Evolutionary conservation across 2,113 vertebrate species (phyloP).

Genomic region (Lagopus muta): DNA sequence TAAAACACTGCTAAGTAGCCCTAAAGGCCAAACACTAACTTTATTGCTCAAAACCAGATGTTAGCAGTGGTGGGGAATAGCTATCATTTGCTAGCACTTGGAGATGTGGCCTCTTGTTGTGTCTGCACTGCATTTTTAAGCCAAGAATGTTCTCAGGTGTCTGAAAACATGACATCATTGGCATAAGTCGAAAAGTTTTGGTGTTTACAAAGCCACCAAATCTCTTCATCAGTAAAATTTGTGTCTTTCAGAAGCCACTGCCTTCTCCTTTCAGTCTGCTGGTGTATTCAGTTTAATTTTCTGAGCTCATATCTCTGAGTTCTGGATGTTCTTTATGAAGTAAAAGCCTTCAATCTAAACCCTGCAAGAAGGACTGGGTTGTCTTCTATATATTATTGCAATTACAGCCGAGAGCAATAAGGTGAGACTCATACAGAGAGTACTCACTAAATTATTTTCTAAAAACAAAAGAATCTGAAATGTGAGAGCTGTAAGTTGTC

Average conservation of each 20-base stretch:
- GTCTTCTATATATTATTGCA: slow-evolving; percentile 22
- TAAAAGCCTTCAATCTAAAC: slow-evolving; percentile 27
- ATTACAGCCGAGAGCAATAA: slow-evolving; percentile 62
- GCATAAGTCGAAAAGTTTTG: not conserved
- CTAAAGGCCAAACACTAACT: not conserved
- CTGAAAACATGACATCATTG: not conserved
- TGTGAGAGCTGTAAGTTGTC: slow-evolving; percentile 2
- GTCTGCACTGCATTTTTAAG: not conserved
- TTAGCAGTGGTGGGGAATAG: not conserved
- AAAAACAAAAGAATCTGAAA: slow-evolving; percentile 52
- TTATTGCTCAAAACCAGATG: not conserved
- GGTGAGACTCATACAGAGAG: not conserved
- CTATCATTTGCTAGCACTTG: not conserved
- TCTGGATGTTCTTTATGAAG: not conserved
- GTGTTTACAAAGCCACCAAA: not conserved
- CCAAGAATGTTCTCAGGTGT: not conserved
- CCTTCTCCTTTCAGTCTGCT: not conserved
- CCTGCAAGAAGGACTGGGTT: slow-evolving; percentile 3
- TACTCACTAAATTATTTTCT: slow-evolving; percentile 61
- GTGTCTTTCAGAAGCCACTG: not conserved
- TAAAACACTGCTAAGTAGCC: not conserved
- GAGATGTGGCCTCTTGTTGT: not conserved
- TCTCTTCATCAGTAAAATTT: not conserved
- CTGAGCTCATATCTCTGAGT: not conserved
- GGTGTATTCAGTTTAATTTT: not conserved